A percentile compares a stretch with the other conserved stretches of the same genome.
phyloP scores from a whole-genome alignment of 1,140 invertebrate species.

The Cydia fagiglandana region DNA sequence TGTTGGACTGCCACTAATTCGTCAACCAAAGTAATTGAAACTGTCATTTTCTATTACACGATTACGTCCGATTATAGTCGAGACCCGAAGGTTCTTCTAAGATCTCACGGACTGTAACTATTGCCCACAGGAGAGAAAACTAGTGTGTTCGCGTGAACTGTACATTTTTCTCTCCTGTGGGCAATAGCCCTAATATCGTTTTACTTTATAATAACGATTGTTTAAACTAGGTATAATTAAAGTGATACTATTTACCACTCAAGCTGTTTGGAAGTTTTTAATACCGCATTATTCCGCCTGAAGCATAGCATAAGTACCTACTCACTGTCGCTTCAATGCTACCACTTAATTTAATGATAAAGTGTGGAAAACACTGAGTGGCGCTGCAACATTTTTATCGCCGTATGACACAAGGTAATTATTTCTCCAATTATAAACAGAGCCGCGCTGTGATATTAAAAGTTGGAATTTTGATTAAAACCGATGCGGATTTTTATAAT shows the following conservation, averaged over 20 bases:
- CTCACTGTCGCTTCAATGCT: slow-evolving; percentile 32
- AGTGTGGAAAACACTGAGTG: slow-evolving; percentile 43
- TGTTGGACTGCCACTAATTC: too few species aligned
- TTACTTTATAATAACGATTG: too few species aligned
- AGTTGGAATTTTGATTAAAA: slow-evolving; percentile 70
- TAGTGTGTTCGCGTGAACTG: too few species aligned
- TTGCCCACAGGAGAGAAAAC: too few species aligned
- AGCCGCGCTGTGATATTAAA: slow-evolving; percentile 57
- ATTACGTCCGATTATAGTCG: too few species aligned
- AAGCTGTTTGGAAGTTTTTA: not conserved
- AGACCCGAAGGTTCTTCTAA: too few species aligned
- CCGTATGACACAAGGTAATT: slow-evolving; percentile 61
- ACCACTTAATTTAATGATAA: slow-evolving; percentile 48
- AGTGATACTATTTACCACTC: not conserved
- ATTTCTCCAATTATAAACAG: slow-evolving; percentile 61
- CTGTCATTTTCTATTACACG: too few species aligned
- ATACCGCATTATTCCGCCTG: not conserved
- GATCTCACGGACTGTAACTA: too few species aligned
- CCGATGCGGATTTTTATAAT: slow-evolving; percentile 63
- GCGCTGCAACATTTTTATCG: slow-evolving; percentile 50
- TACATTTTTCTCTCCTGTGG: too few species aligned
- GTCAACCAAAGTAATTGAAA: too few species aligned
- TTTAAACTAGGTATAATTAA: not conserved
- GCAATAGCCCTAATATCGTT: too few species aligned
- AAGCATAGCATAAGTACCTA: slow-evolving; percentile 18